These are phyloP conservation scores for Pangasius djambal DNA, from an alignment of 2,797 vertebrate species.

Conservation along the genomic window DNA sequence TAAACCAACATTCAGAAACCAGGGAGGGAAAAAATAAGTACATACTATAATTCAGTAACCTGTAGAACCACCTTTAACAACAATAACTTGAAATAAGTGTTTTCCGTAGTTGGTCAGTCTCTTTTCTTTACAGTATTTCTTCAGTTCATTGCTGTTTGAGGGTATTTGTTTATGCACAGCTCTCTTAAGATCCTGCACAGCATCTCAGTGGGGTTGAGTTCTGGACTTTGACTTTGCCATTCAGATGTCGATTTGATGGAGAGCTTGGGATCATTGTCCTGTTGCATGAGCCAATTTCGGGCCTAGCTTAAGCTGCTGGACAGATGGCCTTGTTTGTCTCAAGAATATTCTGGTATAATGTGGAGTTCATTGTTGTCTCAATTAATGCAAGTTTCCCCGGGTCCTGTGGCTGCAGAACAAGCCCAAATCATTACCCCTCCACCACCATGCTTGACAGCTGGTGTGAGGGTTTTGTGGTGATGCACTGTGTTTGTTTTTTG, in stretches of 20 bases:
- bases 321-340: background rate
- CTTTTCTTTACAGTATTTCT: no score
- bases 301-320: background rate
- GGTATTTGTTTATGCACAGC: no score
- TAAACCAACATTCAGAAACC: background rate
- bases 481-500: no score
- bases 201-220: background rate
- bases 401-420: background rate
- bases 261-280: background rate
- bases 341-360: background rate
- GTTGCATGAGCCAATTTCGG: background rate
- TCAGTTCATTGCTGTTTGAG: no score
- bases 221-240: background rate
- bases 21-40: background rate
- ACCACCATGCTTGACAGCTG: background rate
- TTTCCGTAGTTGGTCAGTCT: background rate
- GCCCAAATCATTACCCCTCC: background rate
- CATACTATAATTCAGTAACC: background rate
- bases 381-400: background rate
- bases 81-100: background rate
- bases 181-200: no score
- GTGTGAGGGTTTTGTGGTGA: no score
- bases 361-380: background rate
- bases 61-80: background rate
- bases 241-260: background rate